Base-by-base conservation (phyloP, 2,797 vertebrate genomes). In the Denticeps clupeoides region DNA sequence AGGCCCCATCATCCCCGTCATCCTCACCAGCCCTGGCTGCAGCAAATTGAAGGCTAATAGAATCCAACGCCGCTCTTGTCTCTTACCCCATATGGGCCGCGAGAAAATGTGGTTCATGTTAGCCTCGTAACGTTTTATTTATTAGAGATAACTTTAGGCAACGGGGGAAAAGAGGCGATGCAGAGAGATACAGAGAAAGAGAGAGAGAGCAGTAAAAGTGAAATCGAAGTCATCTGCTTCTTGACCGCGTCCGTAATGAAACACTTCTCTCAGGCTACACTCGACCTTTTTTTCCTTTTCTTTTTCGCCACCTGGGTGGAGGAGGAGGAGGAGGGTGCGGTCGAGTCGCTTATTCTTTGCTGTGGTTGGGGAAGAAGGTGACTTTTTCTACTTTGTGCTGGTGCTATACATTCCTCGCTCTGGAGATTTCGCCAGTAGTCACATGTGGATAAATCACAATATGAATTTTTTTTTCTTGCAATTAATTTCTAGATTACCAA, bases 21-120 rank as follows among this genome's bases (percentile, higher is more conserved):
- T 19, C 79, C 73, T 72, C 50, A 47, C 51, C 2, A 52, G 74
- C 76, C 77, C 71, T 76, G 64, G 73, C 65, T 77, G 77, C 78
- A 87, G 85, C 86, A 87, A 86, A 87, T 83, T 87, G 82, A 73
- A 74, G 77, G 74, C 75, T 81, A 83, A 79, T 85, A 78, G 83
- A 85, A 73, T 65, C 67, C 66, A 75, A 79, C 74, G 75, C 68
- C 77, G 80, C 54, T 73, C 51, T 78, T 78, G 77, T 80, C 59
- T 44, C 61, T 82, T 60, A 48, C 68, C 29, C 33, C 6, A 13
- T 24, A 26, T 61, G 61, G 60, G 47, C 28, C 51, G 63, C 55
- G 49, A 58, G 68, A 71, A 74, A 83, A 83, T 71, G 69, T 81
- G 73, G 58, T 82, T 86, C 62, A 74, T 64, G 78, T 84, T 56